Evolutionary conservation across 1,140 invertebrate species (phyloP), one percentile per base, ranked within the genome.

Genomic region (Drosophila novamexicana): DNA sequence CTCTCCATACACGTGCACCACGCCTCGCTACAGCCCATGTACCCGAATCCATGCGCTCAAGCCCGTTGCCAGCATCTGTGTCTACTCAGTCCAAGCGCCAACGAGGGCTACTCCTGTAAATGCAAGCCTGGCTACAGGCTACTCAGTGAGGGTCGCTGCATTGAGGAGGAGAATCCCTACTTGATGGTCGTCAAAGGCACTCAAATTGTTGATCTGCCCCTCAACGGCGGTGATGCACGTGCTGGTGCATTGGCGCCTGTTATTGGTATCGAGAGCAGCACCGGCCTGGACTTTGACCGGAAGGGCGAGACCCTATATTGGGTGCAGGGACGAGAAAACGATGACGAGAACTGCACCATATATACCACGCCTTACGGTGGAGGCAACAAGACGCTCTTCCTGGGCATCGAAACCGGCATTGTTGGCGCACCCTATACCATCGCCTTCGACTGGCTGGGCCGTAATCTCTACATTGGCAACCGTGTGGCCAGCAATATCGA

Each of bases 381-480:
- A 10, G 97, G 97, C 2, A 98, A 98, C 76, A 96, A 96, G 90
- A 97, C 96, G 0, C 95, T 97, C 81, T 97, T 99, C 88, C 94
- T 98, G 0, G 95, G 95, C 81, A 81, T 94, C 0, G 96, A 97
- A 65, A 95, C 95, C 6, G 97, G 97, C 7, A 95, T 99, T 36
- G 96, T 99, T 32, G 98, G 98, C 0, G 95, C 97, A 0, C 97
- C 98, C 0, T 97, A 97, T 47, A 95, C 97, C 1, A 95, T 99
- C 36, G 98, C 98, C 0, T 97, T 99, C 88, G 98, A 99, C 91
- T 99, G 98, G 98, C 94, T 99, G 34, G 98, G 98, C 7, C 93
- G 98, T 42, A 99, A 99, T 93, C 91, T 99, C 7, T 99, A 97
- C 88, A 96, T 99, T 79, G 98, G 98, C 9, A 99, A 99, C 89